Conservation (phyloP, 2,113 vertebrate species). For the Herpailurus yagouaroundi region DNA sequence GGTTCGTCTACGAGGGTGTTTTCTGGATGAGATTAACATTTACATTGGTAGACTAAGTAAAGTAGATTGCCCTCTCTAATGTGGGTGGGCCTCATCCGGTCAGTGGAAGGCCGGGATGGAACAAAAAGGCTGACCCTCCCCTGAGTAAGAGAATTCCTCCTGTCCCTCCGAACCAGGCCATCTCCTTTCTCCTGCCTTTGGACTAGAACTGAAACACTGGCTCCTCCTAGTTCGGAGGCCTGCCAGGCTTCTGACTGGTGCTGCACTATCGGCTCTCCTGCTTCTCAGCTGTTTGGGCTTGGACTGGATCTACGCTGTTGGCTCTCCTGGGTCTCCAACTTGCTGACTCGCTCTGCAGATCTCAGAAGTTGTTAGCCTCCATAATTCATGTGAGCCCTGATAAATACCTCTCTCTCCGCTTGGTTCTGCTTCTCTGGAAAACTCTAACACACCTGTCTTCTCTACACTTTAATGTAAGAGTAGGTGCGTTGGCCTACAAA, state of each 20-base stretch:
- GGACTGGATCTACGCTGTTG: not conserved
- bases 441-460: not conserved
- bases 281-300: not conserved
- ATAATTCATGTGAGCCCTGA: not conserved
- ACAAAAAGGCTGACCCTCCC: not conserved
- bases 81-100: not conserved
- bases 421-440: constrained; percentile 11
- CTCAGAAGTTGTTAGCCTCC: not conserved
- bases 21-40: not conserved
- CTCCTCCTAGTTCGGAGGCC: not conserved
- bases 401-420: not conserved
- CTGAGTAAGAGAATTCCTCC: not conserved
- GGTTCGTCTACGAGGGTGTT: not conserved
- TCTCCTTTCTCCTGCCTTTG: not conserved
- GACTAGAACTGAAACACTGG: not conserved
- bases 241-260: not conserved
- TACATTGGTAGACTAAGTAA: not conserved
- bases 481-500: not conserved
- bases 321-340: not conserved
- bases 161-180: not conserved
- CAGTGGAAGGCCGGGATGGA: not conserved
- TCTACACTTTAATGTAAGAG: not conserved
- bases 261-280: not conserved
- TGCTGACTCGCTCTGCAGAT: not conserved
- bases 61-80: not conserved